Conservation (phyloP, 2,797 vertebrate genomes). For the Enteromius radiatus region DNA sequence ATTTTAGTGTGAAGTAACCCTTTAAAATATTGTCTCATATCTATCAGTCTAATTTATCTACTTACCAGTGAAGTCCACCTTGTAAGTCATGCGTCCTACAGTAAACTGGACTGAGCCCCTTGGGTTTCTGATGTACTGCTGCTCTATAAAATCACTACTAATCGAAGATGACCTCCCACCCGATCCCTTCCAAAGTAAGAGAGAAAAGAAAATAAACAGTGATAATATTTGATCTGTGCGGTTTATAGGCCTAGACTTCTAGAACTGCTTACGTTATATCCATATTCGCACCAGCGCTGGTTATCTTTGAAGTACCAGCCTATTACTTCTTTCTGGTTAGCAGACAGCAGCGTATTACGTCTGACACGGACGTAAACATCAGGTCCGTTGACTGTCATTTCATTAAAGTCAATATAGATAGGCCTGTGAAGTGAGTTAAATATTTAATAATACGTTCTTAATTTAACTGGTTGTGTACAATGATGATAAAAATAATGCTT, state of each 20-base stretch:
- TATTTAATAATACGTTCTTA: background rate
- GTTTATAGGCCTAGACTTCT: background rate
- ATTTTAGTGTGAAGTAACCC: too few species aligned
- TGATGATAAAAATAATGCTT: background rate
- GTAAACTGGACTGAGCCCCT: constrained; percentile 62
- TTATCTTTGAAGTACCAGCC: constrained; percentile 76
- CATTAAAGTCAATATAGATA: constrained; percentile 72
- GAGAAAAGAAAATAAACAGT: background rate
- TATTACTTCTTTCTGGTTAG: constrained; percentile 61
- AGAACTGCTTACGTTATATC: constrained; percentile 62
- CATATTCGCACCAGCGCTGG: constrained; percentile 72
- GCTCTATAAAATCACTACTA: constrained; percentile 68
- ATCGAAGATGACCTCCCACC: constrained; percentile 51
- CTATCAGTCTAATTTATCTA: background rate
- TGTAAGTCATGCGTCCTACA: constrained; percentile 61
- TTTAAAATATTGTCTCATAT: background rate
- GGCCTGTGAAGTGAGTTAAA: constrained; percentile 62
- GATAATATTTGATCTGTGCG: background rate
- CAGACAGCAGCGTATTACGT: constrained; percentile 54
- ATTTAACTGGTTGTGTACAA: background rate
- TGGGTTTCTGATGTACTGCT: constrained; percentile 58
- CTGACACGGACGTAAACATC: constrained; percentile 48
- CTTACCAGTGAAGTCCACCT: constrained; percentile 66
- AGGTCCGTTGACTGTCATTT: constrained; percentile 42
- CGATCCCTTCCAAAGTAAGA: constrained; percentile 50